Evolutionary conservation across 2,113 vertebrate genomes (phyloP).

Genomic region (Otocyon megalotis): DNA sequence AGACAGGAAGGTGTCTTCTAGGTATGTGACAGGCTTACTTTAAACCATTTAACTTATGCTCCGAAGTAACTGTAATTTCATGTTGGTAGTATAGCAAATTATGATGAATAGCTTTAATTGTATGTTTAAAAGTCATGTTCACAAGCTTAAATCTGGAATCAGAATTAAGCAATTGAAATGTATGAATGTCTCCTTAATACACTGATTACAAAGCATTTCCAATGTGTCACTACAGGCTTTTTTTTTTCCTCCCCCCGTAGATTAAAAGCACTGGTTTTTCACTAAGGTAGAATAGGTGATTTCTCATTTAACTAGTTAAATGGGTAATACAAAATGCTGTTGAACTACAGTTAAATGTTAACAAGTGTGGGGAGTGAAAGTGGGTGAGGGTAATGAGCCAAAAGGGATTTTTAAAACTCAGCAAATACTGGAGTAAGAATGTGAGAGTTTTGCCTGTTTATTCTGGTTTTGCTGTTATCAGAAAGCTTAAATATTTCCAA

Average conservation of each 20-base stretch:
- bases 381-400: background rate
- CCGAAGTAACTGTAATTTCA: conserved; percentile 70
- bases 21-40: conserved; percentile 68
- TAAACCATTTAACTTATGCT: conserved; percentile 69
- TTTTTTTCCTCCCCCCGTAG: background rate
- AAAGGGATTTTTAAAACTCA: background rate
- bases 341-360: background rate
- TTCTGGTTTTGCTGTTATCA: background rate
- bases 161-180: conserved; percentile 79
- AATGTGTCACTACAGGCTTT: conserved; percentile 76
- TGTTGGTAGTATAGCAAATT: conserved; percentile 75
- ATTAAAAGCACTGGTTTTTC: conserved; percentile 40
- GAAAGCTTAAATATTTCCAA: background rate
- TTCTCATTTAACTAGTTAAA: conserved; percentile 9
- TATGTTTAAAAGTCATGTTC: conserved; percentile 79
- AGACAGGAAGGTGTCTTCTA: conserved; percentile 59
- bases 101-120: conserved; percentile 75
- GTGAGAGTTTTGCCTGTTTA: background rate
- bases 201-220: conserved; percentile 79
- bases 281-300: background rate
- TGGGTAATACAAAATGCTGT: background rate
- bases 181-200: conserved; percentile 79
- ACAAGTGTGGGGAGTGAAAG: background rate
- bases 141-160: conserved; percentile 77
- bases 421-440: background rate